These are phyloP conservation scores for Drosophila bunnanda DNA, from an alignment of 2,888 invertebrate species.

Conservation along the genomic window DNA sequence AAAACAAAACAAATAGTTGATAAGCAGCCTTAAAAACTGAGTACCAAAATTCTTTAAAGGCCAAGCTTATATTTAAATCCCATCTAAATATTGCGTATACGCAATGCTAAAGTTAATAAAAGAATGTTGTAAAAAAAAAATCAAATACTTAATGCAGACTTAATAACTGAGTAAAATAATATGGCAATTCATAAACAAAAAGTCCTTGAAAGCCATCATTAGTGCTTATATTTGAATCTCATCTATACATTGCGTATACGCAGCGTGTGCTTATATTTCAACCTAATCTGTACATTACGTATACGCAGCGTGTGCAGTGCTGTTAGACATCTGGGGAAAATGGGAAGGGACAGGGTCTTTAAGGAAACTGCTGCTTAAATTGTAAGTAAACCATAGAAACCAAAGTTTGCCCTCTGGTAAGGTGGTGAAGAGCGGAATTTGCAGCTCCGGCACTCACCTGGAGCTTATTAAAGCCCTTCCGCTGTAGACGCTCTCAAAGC, in stretches of 20 bases:
- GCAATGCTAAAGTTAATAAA: no score
- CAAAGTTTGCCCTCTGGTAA: constrained; percentile 21
- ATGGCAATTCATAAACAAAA: not conserved
- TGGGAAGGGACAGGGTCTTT: constrained; percentile 6
- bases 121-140: no score
- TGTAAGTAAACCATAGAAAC: constrained; percentile 53
- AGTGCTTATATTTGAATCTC: no score
- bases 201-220: not conserved
- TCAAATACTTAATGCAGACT: no score
- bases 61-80: no score
- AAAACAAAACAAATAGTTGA: no score
- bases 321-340: not conserved
- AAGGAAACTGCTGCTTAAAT: constrained; percentile 56
- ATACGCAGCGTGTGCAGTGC: constrained; percentile 47
- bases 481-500: constrained; percentile 43
- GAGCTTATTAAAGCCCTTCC: constrained; percentile 51
- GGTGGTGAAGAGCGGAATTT: constrained; percentile 16
- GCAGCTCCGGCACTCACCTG: constrained; percentile 33
- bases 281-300: not conserved
- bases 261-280: no score
- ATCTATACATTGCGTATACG: no score
- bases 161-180: no score
- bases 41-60: no score
- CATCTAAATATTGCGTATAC: no score
- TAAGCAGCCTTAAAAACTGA: not conserved